These are phyloP conservation scores for Napeogenes sylphis DNA, from an alignment of 2,888 invertebrate genomes.

Conservation along the genomic window DNA sequence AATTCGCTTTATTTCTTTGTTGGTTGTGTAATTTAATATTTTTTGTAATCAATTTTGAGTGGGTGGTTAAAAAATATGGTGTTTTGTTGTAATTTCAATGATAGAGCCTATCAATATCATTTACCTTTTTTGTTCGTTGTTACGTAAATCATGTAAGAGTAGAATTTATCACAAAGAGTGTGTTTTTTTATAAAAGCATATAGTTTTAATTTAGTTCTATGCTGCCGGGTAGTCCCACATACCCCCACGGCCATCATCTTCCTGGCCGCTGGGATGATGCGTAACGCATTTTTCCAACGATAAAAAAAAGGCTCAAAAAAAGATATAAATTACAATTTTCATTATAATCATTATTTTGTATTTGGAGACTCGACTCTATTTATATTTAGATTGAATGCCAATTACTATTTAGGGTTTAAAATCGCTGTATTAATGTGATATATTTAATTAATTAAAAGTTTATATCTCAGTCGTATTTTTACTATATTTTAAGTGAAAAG, in stretches of 20 bases:
- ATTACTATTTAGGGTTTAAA: neutral
- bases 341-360: too few species aligned
- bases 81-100: constrained; percentile 48
- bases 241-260: too few species aligned
- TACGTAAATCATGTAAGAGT: neutral
- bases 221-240: too few species aligned
- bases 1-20: constrained; percentile 62
- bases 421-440: neutral
- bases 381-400: too few species aligned
- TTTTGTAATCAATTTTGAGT: constrained; percentile 63
- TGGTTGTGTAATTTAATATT: constrained; percentile 72
- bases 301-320: too few species aligned
- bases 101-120: constrained; percentile 33
- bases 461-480: too few species aligned
- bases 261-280: too few species aligned
- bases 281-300: too few species aligned
- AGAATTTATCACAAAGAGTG: constrained; percentile 1
- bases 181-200: neutral
- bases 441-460: neutral
- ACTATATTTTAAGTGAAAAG: too few species aligned
- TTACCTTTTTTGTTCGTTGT: constrained; percentile 28
- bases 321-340: too few species aligned
- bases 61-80: constrained; percentile 51
- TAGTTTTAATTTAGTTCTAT: too few species aligned
- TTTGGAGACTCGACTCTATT: too few species aligned